Percentiles rank a stretch among this genome's conserved stretches.
These are phyloP conservation scores for Drosophila suboccidentalis DNA, from an alignment of 2,888 invertebrate genomes.

Conservation along the genomic window DNA sequence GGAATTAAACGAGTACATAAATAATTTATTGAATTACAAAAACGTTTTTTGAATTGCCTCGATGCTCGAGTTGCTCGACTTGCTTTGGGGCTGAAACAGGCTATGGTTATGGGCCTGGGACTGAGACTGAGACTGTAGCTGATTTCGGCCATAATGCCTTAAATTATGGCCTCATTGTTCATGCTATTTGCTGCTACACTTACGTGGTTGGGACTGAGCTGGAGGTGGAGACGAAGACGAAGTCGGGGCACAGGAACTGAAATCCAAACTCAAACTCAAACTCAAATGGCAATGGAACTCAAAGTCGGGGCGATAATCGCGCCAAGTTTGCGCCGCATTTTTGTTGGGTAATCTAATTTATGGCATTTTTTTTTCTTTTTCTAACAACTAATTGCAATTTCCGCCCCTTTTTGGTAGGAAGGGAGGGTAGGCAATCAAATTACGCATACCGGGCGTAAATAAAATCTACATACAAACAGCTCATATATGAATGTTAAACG, in stretches of 20 bases:
- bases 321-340: constrained; percentile 61
- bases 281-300: constrained; percentile 36
- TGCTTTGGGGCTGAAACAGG: constrained; percentile 17
- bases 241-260: constrained; percentile 3
- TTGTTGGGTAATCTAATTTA: constrained; percentile 76
- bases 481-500: constrained; percentile 52
- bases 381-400: constrained; percentile 79
- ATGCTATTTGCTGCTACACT: constrained; percentile 41
- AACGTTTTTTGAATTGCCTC: constrained; percentile 64
- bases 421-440: constrained; percentile 57
- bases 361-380: constrained; percentile 71
- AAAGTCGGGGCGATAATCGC: constrained; percentile 66
- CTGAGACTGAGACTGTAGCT: constrained; percentile 23
- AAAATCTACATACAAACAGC: constrained; percentile 67
- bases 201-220: constrained; percentile 29
- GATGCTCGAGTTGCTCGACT: constrained; percentile 5
- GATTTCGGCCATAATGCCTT: constrained; percentile 72
- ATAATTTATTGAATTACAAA: constrained; percentile 72
- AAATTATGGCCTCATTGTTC: constrained; percentile 77
- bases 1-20: constrained; percentile 70
- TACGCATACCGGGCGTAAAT: constrained; percentile 70
- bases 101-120: constrained; percentile 2
- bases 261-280: constrained; percentile 4
- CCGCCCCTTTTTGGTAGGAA: constrained; percentile 33
- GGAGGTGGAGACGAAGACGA: background rate